Evolutionary conservation across 2,888 invertebrate species (phyloP).

Genomic region (Octodonta nipae): DNA sequence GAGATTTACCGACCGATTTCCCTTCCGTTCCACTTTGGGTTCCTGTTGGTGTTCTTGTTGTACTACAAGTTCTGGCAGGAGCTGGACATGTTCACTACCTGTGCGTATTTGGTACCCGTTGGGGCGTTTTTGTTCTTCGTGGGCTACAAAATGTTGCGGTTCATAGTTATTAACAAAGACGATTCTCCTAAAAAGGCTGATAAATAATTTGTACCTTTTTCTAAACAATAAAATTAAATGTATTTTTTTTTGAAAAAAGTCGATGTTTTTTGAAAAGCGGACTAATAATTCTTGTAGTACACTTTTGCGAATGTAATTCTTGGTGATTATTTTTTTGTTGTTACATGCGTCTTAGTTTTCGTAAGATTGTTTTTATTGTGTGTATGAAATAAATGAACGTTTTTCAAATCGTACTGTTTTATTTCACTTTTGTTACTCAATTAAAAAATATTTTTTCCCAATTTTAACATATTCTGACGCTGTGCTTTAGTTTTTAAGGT

Average conservation of each 20-base stretch:
- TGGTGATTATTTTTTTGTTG: no score
- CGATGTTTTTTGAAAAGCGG: no score
- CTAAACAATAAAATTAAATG: not conserved
- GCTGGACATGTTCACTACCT: constrained; percentile 90
- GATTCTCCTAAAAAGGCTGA: constrained; percentile 19
- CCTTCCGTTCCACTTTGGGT: constrained; percentile 78
- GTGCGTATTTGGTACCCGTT: constrained; percentile 75
- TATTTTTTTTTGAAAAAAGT: not conserved
- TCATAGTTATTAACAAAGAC: constrained; percentile 43
- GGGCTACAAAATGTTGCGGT: constrained; percentile 80
- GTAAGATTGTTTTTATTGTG: no score
- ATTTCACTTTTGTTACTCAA: no score
- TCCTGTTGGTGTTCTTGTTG: constrained; percentile 75
- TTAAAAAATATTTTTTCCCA: no score
- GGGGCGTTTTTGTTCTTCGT: constrained; percentile 82
- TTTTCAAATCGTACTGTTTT: no score
- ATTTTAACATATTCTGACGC: no score
- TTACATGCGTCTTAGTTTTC: no score
- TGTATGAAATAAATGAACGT: no score
- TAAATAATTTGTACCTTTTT: constrained; percentile 8
- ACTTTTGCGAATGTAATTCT: no score
- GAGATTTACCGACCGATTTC: constrained; percentile 67
- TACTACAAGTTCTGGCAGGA: constrained; percentile 87
- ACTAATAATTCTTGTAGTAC: no score
- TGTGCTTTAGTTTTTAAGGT: no score